Conservation (phyloP, 1,140 invertebrate species). For the Ylistrum balloti region DNA sequence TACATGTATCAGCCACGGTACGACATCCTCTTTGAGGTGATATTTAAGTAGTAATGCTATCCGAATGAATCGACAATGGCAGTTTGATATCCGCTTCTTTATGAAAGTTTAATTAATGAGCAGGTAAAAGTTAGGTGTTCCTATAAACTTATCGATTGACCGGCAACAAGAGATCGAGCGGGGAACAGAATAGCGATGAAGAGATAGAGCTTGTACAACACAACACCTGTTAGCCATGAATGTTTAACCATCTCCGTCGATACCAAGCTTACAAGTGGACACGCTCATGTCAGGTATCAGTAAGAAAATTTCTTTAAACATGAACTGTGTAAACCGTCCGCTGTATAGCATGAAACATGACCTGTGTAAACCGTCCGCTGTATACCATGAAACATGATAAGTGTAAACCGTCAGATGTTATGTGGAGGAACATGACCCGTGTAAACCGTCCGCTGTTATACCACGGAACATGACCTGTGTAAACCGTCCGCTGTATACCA, state of each 20-base stretch:
- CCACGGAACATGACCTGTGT: not conserved
- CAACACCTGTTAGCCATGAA: not conserved
- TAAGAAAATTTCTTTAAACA: too few species aligned
- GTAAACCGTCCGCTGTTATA: too few species aligned
- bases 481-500: not conserved
- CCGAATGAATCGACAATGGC: not conserved
- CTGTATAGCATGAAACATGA: not conserved
- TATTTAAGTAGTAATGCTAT: not conserved
- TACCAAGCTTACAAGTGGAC: too few species aligned
- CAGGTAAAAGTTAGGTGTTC: constrained; percentile 15
- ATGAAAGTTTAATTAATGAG: constrained; percentile 28
- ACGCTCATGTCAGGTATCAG: too few species aligned
- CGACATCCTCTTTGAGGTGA: not conserved
- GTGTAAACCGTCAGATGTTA: too few species aligned
- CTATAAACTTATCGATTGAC: not conserved
- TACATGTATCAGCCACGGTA: not conserved
- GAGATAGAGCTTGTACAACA: not conserved
- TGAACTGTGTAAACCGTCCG: not conserved
- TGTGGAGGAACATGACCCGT: too few species aligned
- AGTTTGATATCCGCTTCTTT: constrained; percentile 5
- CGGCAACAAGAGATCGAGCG: constrained; percentile 27
- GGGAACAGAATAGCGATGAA: not conserved
- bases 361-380: not conserved
- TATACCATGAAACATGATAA: too few species aligned
- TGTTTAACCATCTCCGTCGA: not conserved